Percentiles rank a stretch among this genome's conserved stretches.
Evolutionary conservation across 2,113 vertebrate genomes (phyloP).

Genomic region (Charina bottae): DNA sequence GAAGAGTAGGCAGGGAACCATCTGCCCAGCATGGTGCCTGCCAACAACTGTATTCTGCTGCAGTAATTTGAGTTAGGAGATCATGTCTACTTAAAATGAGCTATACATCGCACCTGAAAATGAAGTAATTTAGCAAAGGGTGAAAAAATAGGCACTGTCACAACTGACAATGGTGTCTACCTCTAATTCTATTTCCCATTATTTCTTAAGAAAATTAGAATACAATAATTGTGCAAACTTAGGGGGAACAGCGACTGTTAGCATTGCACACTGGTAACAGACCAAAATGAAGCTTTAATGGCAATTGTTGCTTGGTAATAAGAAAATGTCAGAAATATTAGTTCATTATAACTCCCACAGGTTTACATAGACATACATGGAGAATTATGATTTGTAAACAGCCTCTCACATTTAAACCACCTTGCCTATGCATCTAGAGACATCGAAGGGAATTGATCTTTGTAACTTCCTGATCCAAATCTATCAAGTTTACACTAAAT

Average conservation of each 20-base stretch:
- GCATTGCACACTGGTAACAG: neutral
- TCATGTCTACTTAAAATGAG: conserved; percentile 4
- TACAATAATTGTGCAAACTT: neutral
- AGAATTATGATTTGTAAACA: neutral
- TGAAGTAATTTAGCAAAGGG: neutral
- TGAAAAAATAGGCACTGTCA: neutral
- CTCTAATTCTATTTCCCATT: neutral
- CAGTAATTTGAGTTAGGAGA: conserved; percentile 26
- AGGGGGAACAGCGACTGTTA: neutral
- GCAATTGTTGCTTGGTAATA: neutral
- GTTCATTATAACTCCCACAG: neutral
- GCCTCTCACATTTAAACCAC: neutral
- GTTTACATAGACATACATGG: neutral
- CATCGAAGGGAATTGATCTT: neutral
- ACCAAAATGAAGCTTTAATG: neutral
- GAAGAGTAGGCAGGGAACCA: conserved; percentile 70
- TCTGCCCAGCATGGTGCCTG: conserved; percentile 68
- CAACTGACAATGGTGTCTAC: neutral
- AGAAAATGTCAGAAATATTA: neutral
- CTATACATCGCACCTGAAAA: conserved; percentile 32
- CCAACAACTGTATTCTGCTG: conserved; percentile 61
- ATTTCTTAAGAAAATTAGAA: neutral
- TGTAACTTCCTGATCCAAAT: neutral
- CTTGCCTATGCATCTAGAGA: neutral
- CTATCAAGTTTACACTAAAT: neutral